Evolutionary conservation across 30 jellyfish, hydroid and myxozoan species (phyloP).

Genomic region (Hydractinia echinata): DNA sequence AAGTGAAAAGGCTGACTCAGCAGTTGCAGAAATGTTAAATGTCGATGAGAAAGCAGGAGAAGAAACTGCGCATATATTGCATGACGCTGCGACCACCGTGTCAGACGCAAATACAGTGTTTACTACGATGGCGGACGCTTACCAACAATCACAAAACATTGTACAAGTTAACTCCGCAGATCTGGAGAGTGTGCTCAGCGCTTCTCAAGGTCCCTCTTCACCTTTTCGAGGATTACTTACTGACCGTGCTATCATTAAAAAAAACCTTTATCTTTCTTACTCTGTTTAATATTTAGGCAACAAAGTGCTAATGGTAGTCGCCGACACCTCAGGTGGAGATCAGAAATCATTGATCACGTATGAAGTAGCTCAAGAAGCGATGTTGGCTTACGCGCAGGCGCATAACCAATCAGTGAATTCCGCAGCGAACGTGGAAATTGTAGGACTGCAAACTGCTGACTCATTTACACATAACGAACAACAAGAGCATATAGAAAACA

Average conservation of each 20-base stretch:
- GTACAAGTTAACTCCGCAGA: slow-evolving; percentile 15
- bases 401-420: neutral
- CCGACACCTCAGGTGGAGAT: slow-evolving; percentile 23
- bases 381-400: slow-evolving; percentile 17
- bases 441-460: neutral
- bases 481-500: neutral
- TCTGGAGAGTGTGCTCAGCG: slow-evolving; percentile 13
- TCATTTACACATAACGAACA: neutral
- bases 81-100: no score
- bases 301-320: slow-evolving; percentile 36
- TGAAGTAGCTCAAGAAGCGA: slow-evolving; percentile 33
- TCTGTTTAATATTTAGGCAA: neutral
- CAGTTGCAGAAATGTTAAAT: no score
- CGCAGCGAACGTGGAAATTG: neutral
- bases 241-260: neutral
- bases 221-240: neutral
- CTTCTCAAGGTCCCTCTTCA: slow-evolving; percentile 11
- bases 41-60: no score
- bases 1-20: no score
- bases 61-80: no score
- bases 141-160: slow-evolving; percentile 1
- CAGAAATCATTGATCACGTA: slow-evolving; percentile 17
- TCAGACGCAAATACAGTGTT: neutral
- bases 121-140: slow-evolving; percentile 1
- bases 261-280: neutral